phyloP scores from a whole-genome alignment of 2,113 vertebrate genomes.

The Triplophysa dalaica region DNA sequence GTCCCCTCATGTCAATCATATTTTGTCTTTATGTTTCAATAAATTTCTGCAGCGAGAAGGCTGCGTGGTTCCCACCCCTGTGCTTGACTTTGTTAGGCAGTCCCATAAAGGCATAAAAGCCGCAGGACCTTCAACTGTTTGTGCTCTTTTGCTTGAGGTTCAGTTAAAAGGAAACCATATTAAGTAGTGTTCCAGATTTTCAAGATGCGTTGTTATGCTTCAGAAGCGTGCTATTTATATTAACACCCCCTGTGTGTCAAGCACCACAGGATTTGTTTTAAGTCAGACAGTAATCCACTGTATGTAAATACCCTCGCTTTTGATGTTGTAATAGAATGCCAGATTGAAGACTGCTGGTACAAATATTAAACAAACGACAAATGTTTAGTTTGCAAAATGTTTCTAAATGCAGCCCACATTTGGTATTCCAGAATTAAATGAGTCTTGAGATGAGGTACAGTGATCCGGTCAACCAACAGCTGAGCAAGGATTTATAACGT shows the following conservation, averaged over 20 bases:
- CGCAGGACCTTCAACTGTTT: not conserved
- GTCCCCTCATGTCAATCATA: constrained; percentile 26
- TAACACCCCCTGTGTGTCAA: constrained; percentile 40
- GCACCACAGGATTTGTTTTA: constrained; percentile 37
- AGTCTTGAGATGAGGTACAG: not conserved
- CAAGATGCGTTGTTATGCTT: constrained; percentile 25
- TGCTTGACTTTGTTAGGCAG: constrained; percentile 30
- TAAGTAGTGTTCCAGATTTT: constrained; percentile 17
- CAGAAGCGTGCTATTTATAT: constrained; percentile 40
- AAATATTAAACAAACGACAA: constrained; percentile 47
- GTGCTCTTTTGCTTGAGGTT: not conserved
- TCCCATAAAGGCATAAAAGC: constrained; percentile 12
- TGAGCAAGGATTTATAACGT: too few relatives aligned
- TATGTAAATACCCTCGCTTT: constrained; percentile 49
- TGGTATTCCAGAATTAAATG: constrained; percentile 22
- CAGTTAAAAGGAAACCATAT: not conserved
- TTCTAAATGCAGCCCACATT: constrained; percentile 40
- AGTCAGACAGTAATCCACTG: constrained; percentile 47
- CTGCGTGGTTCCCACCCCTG: constrained; percentile 2
- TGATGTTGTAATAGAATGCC: constrained; percentile 48
- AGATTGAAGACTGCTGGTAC: constrained; percentile 27
- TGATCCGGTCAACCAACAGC: not conserved
- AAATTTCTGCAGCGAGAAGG: not conserved
- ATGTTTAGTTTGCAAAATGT: constrained; percentile 47
- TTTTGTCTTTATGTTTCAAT: constrained; percentile 40